Percentiles rank a stretch among this genome's conserved stretches.
phyloP scores from a whole-genome alignment of 2,888 invertebrate species.

The Cosmia pyralina region DNA sequence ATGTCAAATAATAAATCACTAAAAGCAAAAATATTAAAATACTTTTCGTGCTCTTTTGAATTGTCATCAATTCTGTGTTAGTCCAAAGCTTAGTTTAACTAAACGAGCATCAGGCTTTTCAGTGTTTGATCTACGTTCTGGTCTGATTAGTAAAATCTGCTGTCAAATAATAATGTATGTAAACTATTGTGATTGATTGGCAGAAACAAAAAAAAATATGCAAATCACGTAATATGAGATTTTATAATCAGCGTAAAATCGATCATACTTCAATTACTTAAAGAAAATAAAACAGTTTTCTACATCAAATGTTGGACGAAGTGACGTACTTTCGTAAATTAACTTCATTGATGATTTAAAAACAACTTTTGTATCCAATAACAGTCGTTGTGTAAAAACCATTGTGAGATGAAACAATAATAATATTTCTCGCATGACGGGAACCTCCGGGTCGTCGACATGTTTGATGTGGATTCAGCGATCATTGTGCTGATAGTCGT shows the following conservation, averaged over 20 bases:
- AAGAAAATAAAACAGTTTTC: not conserved
- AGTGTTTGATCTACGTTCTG: not conserved
- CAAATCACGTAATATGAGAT: no score
- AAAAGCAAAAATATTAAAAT: no score
- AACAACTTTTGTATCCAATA: no score
- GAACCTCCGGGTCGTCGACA: no score
- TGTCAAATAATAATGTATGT: not conserved
- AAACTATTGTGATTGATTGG: not conserved
- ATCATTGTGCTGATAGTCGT: no score
- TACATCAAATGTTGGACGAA: not conserved
- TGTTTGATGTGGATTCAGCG: no score
- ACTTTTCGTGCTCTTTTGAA: no score
- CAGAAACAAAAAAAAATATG: no score
- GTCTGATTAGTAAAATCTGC: no score
- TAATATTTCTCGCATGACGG: no score
- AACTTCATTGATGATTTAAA: not conserved
- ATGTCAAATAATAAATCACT: not conserved
- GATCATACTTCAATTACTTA: not conserved
- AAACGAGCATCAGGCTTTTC: not conserved
- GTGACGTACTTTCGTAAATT: not conserved
- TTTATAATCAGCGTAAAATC: not conserved
- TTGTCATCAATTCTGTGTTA: not conserved
- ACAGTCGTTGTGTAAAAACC: no score
- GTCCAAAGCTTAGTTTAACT: not conserved
- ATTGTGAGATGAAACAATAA: no score